Conservation (phyloP, 2,113 vertebrate genomes). For the Corythornis madagascariensis region DNA sequence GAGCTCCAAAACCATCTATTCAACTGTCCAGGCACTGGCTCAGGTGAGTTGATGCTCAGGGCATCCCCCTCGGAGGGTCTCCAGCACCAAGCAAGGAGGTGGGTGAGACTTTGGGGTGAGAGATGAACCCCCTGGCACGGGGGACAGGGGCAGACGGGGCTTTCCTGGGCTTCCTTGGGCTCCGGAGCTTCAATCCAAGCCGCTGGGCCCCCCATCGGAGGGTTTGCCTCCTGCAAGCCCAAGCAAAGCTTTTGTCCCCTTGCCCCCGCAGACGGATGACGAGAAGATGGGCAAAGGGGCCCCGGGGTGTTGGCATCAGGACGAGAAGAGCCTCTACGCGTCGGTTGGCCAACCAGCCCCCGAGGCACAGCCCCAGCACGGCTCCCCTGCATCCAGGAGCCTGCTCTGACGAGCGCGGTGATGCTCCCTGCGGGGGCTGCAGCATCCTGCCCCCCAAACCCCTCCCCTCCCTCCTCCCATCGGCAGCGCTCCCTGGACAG, state of each 20-base stretch:
- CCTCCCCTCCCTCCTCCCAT: not conserved
- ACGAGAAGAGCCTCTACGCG: accelerated
- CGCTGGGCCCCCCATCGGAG: accelerated
- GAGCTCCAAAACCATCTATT: not conserved
- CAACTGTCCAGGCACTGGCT: accelerated
- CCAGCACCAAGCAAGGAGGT: not conserved
- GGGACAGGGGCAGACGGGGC: accelerated
- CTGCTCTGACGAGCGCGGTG: accelerated
- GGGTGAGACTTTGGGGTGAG: not conserved
- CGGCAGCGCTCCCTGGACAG: not conserved
- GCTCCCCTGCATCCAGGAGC: accelerated
- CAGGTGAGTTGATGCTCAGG: not conserved
- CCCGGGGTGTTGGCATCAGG: accelerated
- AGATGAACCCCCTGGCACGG: accelerated
- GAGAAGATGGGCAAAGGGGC: accelerated
- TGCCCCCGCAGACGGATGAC: accelerated
- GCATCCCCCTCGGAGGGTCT: not conserved
- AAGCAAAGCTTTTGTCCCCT: not conserved
- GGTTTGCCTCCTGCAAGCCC: accelerated
- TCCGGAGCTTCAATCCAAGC: not conserved
- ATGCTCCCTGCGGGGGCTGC: not conserved
- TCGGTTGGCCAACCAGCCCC: accelerated
- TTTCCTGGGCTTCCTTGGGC: not conserved
- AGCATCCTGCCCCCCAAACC: no score
- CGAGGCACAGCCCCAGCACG: accelerated